phyloP scores from a whole-genome alignment of 1,140 invertebrate genomes.

The Atta colombica region DNA sequence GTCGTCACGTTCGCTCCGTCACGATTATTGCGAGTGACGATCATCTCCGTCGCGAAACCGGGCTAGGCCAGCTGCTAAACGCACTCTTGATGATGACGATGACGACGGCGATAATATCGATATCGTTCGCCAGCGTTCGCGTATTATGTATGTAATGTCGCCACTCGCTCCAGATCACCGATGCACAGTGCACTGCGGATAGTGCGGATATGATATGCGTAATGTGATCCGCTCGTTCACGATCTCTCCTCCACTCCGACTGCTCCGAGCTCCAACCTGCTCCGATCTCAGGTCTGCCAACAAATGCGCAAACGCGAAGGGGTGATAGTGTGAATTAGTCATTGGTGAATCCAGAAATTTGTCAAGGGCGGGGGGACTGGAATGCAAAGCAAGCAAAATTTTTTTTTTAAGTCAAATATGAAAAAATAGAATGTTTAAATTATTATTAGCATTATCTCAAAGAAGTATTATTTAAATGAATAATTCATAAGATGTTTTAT shows the following conservation, averaged over 20 bases:
- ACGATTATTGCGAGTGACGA: background rate
- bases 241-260: conserved; percentile 49
- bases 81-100: background rate
- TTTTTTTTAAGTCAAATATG: no score
- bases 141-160: background rate
- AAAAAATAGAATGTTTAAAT: no score
- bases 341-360: no score
- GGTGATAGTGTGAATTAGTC: background rate
- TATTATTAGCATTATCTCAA: no score
- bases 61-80: conserved; percentile 17
- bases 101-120: background rate
- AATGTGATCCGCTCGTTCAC: conserved; percentile 36
- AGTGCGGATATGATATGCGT: conserved; percentile 58
- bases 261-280: background rate
- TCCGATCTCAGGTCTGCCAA: conserved; percentile 55
- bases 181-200: conserved; percentile 37
- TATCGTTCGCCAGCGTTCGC: background rate
- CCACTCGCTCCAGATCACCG: background rate
- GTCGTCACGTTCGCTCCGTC: background rate
- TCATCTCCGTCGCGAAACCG: conserved; percentile 5
- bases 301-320: background rate
- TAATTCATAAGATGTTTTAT: no score
- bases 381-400: no score
- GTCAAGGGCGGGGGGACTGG: no score
- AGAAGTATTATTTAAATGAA: no score